Conservation (phyloP, 2,888 invertebrate species). For the Xestia xanthographa region DNA sequence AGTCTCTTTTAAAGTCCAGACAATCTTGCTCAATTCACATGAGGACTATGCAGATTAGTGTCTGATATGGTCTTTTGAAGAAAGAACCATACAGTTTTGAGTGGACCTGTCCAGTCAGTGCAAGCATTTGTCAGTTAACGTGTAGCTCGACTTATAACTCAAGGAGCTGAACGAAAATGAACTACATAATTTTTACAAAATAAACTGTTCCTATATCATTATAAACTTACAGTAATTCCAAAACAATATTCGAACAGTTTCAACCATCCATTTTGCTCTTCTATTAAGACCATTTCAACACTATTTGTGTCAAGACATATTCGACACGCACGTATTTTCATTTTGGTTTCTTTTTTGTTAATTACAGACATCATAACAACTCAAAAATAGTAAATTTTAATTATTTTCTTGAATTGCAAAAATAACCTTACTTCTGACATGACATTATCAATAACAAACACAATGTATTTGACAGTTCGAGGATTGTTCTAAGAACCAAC, state of each 20-base stretch:
- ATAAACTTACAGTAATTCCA: constrained; percentile 73
- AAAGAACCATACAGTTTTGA: too few species aligned
- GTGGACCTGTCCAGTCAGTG: too few species aligned
- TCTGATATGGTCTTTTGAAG: too few species aligned
- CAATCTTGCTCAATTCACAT: too few species aligned
- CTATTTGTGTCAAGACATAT: constrained; percentile 71
- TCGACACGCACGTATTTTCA: constrained; percentile 68
- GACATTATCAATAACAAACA: constrained; percentile 5
- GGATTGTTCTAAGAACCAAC: accelerated
- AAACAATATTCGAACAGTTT: constrained; percentile 73
- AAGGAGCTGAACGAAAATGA: too few species aligned
- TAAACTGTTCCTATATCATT: neutral
- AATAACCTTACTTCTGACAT: neutral
- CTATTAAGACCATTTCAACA: constrained; percentile 57
- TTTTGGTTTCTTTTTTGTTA: neutral
- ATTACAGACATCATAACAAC: constrained; percentile 18
- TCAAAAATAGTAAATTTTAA: neutral
- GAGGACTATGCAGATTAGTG: too few species aligned
- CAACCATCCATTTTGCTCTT: constrained; percentile 63
- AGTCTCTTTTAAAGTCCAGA: too few species aligned
- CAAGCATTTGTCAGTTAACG: too few species aligned
- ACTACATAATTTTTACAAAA: neutral
- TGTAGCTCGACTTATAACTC: too few species aligned
- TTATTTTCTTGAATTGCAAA: neutral
- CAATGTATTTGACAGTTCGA: neutral